Evolutionary conservation across 2,797 vertebrate species (phyloP).

Genomic region (Megalops cyprinoides): DNA sequence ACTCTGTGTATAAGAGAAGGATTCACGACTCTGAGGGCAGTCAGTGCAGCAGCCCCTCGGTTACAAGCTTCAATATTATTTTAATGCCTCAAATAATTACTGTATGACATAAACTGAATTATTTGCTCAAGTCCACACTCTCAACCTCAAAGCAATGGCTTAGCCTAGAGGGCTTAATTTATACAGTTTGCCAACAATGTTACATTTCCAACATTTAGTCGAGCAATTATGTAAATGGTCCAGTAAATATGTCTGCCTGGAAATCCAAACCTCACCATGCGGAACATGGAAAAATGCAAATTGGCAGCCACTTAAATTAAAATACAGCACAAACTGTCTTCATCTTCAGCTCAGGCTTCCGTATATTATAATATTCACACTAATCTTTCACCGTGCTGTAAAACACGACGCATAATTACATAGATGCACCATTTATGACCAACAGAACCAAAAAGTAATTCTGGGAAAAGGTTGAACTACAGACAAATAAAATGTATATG

Average conservation of each 20-base stretch:
- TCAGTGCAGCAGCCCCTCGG: neutral
- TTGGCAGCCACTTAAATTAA: neutral
- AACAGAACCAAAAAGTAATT: no score
- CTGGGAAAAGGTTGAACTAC: no score
- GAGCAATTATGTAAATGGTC: conserved; percentile 23
- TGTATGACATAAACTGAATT: neutral
- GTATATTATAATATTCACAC: neutral
- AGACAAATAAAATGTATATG: no score
- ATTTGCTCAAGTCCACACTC: neutral
- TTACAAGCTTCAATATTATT: neutral
- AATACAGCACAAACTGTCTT: neutral
- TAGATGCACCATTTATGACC: neutral
- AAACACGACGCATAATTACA: neutral
- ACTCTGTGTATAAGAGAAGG: no score
- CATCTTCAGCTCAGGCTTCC: neutral
- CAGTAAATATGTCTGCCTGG: conserved; percentile 6
- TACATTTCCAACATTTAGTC: conserved; percentile 4
- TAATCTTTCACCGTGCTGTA: neutral
- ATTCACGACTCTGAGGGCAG: no score
- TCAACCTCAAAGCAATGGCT: neutral
- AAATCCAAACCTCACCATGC: conserved; percentile 15
- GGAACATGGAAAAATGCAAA: conserved; percentile 1
- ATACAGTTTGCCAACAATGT: neutral
- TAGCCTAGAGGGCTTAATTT: neutral
- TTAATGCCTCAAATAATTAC: neutral